Conservation (phyloP, 2,113 vertebrate species). For the Charadrius vociferus region DNA sequence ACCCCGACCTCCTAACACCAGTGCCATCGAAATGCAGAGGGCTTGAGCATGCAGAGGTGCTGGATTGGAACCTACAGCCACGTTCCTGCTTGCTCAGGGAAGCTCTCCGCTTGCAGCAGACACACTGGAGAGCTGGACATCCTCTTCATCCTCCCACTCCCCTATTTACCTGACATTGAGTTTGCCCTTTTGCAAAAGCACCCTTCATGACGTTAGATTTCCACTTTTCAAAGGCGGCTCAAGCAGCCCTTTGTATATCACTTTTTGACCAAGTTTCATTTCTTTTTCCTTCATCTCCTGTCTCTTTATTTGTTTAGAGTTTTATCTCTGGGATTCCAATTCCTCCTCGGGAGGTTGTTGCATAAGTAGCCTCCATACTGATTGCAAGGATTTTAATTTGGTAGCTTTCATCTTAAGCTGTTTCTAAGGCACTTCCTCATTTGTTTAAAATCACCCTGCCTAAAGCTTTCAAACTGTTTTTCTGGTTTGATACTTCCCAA, state of each 20-base stretch:
- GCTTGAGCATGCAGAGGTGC: neutral
- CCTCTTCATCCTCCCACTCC: neutral
- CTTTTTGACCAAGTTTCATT: conserved; percentile 30
- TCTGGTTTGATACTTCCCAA: conserved; percentile 56
- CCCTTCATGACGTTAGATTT: accelerated
- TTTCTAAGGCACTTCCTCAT: conserved; percentile 61
- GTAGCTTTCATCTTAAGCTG: conserved; percentile 66
- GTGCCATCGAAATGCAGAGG: neutral
- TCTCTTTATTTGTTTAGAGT: conserved; percentile 56
- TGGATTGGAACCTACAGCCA: too few species aligned
- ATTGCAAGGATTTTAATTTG: conserved; percentile 68
- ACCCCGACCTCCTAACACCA: accelerated
- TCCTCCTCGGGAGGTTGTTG: conserved; percentile 63
- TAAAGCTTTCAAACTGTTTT: conserved; percentile 33
- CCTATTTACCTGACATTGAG: neutral
- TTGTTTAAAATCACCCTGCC: conserved; percentile 69
- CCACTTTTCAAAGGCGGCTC: neutral
- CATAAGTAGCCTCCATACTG: conserved; percentile 62
- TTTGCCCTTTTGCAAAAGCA: neutral
- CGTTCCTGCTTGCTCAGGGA: accelerated
- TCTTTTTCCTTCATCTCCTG: conserved; percentile 14
- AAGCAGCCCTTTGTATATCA: neutral
- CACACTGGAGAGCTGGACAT: neutral
- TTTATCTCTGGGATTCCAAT: conserved; percentile 65
- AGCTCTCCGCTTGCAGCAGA: neutral